These are phyloP conservation scores for Ursus arctos DNA, from an alignment of 2,113 vertebrate species.

Conservation along the genomic window DNA sequence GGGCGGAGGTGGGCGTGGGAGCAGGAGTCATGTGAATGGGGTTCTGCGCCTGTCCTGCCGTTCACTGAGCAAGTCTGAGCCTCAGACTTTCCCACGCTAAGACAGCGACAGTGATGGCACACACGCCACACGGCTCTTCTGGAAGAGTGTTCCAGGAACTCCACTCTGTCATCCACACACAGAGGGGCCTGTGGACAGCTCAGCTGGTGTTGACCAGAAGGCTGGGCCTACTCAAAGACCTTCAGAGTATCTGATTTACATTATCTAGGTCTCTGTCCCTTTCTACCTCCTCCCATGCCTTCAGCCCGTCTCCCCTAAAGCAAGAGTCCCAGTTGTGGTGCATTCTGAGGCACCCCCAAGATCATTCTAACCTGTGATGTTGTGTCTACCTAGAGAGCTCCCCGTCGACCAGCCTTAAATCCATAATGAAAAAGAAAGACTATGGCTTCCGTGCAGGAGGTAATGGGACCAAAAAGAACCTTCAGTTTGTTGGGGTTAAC, in stretches of 20 bases:
- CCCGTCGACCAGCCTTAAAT: slow-evolving; percentile 95
- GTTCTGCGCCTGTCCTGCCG: neutral
- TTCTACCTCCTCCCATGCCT: neutral
- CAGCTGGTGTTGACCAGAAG: neutral
- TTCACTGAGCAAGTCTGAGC: neutral
- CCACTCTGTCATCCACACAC: neutral
- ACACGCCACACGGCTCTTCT: neutral
- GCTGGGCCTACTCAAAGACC: neutral
- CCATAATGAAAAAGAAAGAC: slow-evolving; percentile 99
- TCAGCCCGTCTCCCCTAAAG: neutral
- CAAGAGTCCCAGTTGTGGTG: neutral
- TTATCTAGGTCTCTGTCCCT: neutral
- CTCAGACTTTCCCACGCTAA: neutral
- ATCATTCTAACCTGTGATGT: slow-evolving; percentile 85
- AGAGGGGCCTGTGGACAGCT: neutral
- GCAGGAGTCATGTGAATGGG: neutral
- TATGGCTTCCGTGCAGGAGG: slow-evolving; percentile 93
- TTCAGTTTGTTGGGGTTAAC: slow-evolving; percentile 99
- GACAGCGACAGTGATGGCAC: neutral
- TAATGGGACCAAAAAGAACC: slow-evolving; percentile 98
- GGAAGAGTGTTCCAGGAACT: neutral
- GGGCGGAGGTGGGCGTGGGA: neutral
- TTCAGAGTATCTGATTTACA: neutral
- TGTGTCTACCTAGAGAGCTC: slow-evolving; percentile 89
- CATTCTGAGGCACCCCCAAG: neutral